Percentiles rank a stretch among this genome's conserved stretches.
Evolutionary conservation across 2,888 invertebrate species (phyloP).

Genomic region (Trachelus iudaicus): DNA sequence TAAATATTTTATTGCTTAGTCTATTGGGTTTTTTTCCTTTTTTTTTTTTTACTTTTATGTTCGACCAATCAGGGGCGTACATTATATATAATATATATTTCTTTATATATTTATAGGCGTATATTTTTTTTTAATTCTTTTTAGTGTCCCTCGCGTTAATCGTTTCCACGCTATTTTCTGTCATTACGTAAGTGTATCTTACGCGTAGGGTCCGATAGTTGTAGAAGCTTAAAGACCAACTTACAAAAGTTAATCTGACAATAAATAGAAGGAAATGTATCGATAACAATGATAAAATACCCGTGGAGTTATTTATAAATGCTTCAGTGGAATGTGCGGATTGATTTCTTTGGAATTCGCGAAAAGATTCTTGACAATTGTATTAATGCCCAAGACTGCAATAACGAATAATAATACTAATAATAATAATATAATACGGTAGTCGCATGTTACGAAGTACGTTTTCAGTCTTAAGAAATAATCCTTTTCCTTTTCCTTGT

Average conservation of each 20-base stretch:
- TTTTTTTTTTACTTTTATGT: slow-evolving; percentile 9
- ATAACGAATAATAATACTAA: background rate
- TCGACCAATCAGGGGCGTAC: background rate
- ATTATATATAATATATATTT: slow-evolving; percentile 18
- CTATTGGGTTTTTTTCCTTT: slow-evolving; percentile 53
- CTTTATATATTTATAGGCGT: slow-evolving; percentile 32
- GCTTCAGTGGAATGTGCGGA: slow-evolving; percentile 1
- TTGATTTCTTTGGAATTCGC: background rate
- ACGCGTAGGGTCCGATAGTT: background rate
- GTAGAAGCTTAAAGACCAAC: background rate
- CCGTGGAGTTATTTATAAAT: background rate
- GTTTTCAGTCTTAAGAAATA: slow-evolving; percentile 52
- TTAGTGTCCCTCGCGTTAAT: background rate
- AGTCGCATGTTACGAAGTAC: slow-evolving; percentile 20
- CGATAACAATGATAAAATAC: background rate
- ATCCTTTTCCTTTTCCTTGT: slow-evolving; percentile 20
- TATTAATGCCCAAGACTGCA: background rate
- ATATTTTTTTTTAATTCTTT: background rate
- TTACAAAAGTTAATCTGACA: background rate
- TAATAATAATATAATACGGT: background rate
- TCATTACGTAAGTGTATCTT: background rate
- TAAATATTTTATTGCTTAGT: slow-evolving; percentile 61
- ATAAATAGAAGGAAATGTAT: background rate
- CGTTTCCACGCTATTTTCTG: background rate
- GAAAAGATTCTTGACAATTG: background rate